phyloP scores from a whole-genome alignment of 2,797 vertebrate genomes.

The Thamnophis elegans region DNA sequence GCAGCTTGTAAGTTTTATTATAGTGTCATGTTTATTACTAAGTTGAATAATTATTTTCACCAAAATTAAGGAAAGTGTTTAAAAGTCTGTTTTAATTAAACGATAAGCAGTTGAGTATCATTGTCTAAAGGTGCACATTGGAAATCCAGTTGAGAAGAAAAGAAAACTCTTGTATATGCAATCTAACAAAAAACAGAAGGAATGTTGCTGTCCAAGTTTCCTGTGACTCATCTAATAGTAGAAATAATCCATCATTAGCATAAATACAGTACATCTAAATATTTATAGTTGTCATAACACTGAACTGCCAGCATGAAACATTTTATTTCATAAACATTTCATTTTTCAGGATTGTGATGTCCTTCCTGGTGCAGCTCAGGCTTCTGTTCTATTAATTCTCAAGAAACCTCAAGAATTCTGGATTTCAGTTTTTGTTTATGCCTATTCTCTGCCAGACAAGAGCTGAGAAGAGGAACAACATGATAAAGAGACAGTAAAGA shows the following conservation, averaged over 20 bases:
- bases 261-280: constrained; percentile 4
- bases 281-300: constrained; percentile 13
- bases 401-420: not conserved
- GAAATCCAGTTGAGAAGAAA: not conserved
- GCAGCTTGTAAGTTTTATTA: not conserved
- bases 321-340: constrained; percentile 9
- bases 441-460: not conserved
- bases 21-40: not conserved
- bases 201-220: not conserved
- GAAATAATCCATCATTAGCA: constrained; percentile 4
- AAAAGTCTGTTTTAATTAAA: not conserved
- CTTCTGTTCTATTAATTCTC: not conserved
- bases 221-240: not conserved
- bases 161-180: not conserved
- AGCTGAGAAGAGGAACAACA: not conserved
- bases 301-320: not conserved
- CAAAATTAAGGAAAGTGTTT: not conserved
- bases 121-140: not conserved
- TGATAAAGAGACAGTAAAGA: not conserved
- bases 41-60: not conserved
- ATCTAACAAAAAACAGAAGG: not conserved
- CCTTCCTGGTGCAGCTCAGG: not conserved
- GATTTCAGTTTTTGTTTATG: not conserved
- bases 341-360: not conserved
- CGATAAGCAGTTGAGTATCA: not conserved